Percentiles rank a stretch among this genome's conserved stretches.
Conservation (phyloP, 2,113 vertebrate genomes). For the Hassar affinis region DNA sequence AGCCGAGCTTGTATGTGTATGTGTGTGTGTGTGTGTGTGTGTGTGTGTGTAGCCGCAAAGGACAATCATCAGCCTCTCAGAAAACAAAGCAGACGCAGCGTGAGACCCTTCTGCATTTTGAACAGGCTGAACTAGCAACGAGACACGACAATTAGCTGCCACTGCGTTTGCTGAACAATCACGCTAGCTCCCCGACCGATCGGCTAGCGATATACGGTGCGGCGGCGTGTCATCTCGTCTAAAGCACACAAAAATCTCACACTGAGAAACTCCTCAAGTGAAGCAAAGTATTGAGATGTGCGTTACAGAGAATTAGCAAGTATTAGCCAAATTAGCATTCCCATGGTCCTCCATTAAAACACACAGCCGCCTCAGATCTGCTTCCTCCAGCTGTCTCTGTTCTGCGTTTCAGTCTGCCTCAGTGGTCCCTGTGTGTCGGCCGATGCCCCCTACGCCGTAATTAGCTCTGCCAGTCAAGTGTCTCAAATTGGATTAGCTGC, state of each 20-base stretch:
- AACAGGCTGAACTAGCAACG: slow-evolving; percentile 40
- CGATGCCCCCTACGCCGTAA: slow-evolving; percentile 59
- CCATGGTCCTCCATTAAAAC: slow-evolving; percentile 45
- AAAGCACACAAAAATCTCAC: background rate
- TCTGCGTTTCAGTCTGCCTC: slow-evolving; percentile 58
- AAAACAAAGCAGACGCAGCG: slow-evolving; percentile 39
- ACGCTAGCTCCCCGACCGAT: slow-evolving; percentile 5
- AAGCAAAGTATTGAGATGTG: slow-evolving; percentile 7
- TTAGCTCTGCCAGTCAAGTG: slow-evolving; percentile 69
- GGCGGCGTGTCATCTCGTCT: background rate
- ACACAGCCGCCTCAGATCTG: slow-evolving; percentile 25
- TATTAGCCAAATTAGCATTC: slow-evolving; percentile 62
- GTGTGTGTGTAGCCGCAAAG: background rate
- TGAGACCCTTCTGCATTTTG: slow-evolving; percentile 29
- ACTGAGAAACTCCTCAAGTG: slow-evolving; percentile 24
- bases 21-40: background rate
- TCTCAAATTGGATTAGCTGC: slow-evolving; percentile 68
- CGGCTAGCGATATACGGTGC: background rate
- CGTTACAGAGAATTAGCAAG: slow-evolving; percentile 41
- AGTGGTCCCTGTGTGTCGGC: slow-evolving; percentile 59
- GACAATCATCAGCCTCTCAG: slow-evolving; percentile 31
- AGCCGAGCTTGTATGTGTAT: slow-evolving; percentile 9
- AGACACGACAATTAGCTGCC: slow-evolving; percentile 39
- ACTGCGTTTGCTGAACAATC: slow-evolving; percentile 2
- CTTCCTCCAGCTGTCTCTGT: slow-evolving; percentile 60